Percentiles rank a stretch among this genome's conserved stretches.
Conservation (phyloP, 2,888 invertebrate genomes). For the Junonia oenone region DNA sequence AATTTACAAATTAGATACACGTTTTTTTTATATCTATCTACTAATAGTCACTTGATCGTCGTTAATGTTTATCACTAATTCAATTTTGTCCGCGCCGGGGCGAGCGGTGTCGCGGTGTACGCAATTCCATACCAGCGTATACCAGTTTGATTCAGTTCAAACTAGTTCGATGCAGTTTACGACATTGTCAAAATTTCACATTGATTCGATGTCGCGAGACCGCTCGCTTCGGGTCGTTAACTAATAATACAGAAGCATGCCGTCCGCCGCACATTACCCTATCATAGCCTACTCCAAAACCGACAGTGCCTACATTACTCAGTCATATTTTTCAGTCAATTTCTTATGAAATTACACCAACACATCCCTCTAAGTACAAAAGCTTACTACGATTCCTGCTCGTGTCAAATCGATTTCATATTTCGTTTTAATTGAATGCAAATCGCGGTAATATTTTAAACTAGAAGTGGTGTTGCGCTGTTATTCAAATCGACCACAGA, state of each 20-base stretch:
- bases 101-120: constrained; percentile 42
- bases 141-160: constrained; percentile 32
- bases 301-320: constrained; percentile 73
- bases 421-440: background rate
- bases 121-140: background rate
- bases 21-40: constrained; percentile 64
- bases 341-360: constrained; percentile 72
- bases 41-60: constrained; percentile 71
- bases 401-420: constrained; percentile 35
- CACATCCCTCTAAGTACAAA: constrained; percentile 68
- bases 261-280: constrained; percentile 70
- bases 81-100: constrained; percentile 45
- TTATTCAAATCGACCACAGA: background rate
- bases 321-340: constrained; percentile 78
- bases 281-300: constrained; percentile 73
- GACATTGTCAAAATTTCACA: constrained; percentile 1
- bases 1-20: constrained; percentile 79
- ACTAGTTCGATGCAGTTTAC: constrained; percentile 32
- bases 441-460: background rate
- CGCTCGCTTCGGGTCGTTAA: constrained; percentile 47
- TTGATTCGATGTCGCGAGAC: constrained; percentile 27
- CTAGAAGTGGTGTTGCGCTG: background rate
- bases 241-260: constrained; percentile 63
- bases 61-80: constrained; percentile 64
- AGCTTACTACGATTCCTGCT: constrained; percentile 49